A percentile compares a stretch with the other conserved stretches of the same genome.
Evolutionary conservation across 1,140 invertebrate species (phyloP).

Genomic region (Zaprionus vittiger): DNA sequence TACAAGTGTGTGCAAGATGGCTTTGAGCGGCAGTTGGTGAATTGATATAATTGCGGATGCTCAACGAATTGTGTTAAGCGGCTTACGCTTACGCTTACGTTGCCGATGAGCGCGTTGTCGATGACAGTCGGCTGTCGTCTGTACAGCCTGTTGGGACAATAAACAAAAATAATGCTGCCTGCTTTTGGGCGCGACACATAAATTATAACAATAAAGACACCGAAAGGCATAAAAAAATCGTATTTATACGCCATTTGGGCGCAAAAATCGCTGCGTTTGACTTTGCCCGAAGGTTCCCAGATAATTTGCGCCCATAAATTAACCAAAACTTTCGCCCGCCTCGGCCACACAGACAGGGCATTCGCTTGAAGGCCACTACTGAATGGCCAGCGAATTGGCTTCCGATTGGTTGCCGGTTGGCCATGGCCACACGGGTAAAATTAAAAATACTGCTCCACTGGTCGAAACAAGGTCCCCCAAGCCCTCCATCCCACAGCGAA

Average conservation of each 20-base stretch:
- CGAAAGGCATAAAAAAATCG: constrained; percentile 51
- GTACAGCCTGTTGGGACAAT: constrained; percentile 41
- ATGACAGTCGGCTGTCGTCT: constrained; percentile 60
- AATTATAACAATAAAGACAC: constrained; percentile 75
- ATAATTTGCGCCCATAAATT: constrained; percentile 73
- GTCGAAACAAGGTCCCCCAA: background rate
- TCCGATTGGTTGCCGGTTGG: constrained; percentile 31
- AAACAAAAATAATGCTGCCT: constrained; percentile 65
- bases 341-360: background rate
- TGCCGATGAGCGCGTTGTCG: constrained; percentile 20
- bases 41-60: constrained; percentile 36
- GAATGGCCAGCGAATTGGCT: constrained; percentile 34
- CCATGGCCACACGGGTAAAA: constrained; percentile 46
- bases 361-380: constrained; percentile 12
- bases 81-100: constrained; percentile 14
- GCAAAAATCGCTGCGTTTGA: constrained; percentile 70
- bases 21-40: background rate
- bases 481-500: background rate
- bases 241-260: constrained; percentile 55
- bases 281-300: constrained; percentile 46
- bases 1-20: constrained; percentile 11
- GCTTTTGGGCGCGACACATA: constrained; percentile 63
- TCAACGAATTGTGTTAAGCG: constrained; percentile 27
- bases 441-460: constrained; percentile 50
- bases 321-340: constrained; percentile 33